Conservation (phyloP, 2,888 invertebrate genomes). For the Cynaeus angustus region DNA sequence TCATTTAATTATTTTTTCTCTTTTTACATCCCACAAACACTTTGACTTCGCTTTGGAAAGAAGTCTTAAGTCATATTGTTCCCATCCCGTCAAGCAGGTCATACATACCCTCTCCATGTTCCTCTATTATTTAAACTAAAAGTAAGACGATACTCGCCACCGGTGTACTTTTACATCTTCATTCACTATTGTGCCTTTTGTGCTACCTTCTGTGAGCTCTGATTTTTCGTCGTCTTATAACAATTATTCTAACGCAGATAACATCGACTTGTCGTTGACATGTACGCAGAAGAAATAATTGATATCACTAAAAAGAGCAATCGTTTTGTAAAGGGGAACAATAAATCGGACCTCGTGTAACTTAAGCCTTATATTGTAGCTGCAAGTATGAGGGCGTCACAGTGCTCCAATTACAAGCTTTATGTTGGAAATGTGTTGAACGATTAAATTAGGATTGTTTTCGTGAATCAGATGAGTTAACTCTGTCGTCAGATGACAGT, state of each 20-base stretch:
- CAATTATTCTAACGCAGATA: slow-evolving; percentile 23
- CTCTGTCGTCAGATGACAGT: slow-evolving; percentile 2
- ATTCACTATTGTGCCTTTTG: slow-evolving; percentile 51
- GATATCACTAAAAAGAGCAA: slow-evolving; percentile 57
- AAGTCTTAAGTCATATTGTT: slow-evolving; percentile 55
- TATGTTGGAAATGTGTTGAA: slow-evolving; percentile 29
- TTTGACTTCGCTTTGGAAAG: slow-evolving; percentile 27
- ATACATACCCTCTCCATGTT: slow-evolving; percentile 49
- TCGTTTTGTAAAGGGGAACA: slow-evolving; percentile 53
- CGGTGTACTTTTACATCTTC: slow-evolving; percentile 58
- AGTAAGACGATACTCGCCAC: slow-evolving; percentile 58
- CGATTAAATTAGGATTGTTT: slow-evolving; percentile 27
- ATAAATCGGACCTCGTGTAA: slow-evolving; percentile 55
- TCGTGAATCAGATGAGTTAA: slow-evolving; percentile 17
- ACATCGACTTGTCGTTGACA: slow-evolving; percentile 9
- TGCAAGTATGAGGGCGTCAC: slow-evolving; percentile 40
- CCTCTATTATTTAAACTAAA: slow-evolving; percentile 51
- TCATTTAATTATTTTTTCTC: neutral
- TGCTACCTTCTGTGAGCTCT: slow-evolving; percentile 27
- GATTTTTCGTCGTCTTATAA: slow-evolving; percentile 34
- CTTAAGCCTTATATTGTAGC: slow-evolving; percentile 53
- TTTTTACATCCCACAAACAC: neutral
- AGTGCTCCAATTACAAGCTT: slow-evolving; percentile 42
- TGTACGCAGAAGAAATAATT: slow-evolving; percentile 48
- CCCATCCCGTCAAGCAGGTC: slow-evolving; percentile 52